Conservation (phyloP, 1,140 invertebrate genomes). For the Copidosoma floridanum region DNA sequence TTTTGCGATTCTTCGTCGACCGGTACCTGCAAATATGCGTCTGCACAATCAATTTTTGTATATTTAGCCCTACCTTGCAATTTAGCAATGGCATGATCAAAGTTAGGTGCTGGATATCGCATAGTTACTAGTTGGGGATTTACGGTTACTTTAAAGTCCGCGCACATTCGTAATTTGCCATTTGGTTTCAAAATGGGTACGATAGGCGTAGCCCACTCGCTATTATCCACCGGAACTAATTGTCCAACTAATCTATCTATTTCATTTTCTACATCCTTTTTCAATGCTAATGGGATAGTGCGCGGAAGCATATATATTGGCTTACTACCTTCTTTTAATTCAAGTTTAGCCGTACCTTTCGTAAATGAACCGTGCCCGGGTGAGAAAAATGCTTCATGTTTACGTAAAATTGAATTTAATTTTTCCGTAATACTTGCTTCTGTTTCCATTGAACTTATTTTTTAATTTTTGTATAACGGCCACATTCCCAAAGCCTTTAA, state of each 20-base stretch:
- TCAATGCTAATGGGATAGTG: conserved; percentile 18
- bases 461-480: neutral
- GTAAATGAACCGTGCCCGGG: neutral
- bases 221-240: conserved; percentile 25
- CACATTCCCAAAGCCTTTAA: conserved; percentile 16
- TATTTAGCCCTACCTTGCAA: neutral
- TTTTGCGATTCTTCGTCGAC: conserved; percentile 13
- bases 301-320: conserved; percentile 5
- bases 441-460: neutral
- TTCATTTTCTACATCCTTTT: conserved; percentile 3
- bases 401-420: neutral
- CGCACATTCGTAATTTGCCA: conserved; percentile 30
- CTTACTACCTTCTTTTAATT: neutral
- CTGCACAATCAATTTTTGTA: conserved; percentile 13
- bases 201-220: conserved; percentile 34
- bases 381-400: neutral
- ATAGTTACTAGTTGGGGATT: neutral
- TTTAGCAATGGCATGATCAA: conserved; percentile 12
- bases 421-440: neutral
- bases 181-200: conserved; percentile 36
- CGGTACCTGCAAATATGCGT: conserved; percentile 19
- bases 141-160: conserved; percentile 21
- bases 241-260: conserved; percentile 13
- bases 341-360: neutral
- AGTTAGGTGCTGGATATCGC: neutral